These are phyloP conservation scores for Apoda limacodes DNA, from an alignment of 2,888 invertebrate species.

Conservation along the genomic window DNA sequence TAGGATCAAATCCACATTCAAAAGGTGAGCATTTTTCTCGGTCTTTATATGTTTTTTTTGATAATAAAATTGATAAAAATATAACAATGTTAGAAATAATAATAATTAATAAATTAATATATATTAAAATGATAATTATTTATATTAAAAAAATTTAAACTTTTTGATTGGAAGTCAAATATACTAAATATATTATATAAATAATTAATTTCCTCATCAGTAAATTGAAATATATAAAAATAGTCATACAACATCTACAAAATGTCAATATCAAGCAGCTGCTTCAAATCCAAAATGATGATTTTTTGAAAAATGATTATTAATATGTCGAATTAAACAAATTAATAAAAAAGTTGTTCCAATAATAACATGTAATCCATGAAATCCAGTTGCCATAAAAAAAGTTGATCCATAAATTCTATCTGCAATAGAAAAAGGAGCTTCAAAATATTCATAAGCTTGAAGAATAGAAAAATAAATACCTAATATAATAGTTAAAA, in stretches of 20 bases:
- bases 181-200: slow-evolving; percentile 78
- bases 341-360: slow-evolving; percentile 40
- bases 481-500: slow-evolving; percentile 40
- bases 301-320: slow-evolving; percentile 39
- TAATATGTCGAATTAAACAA: slow-evolving; percentile 42
- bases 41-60: slow-evolving; percentile 69
- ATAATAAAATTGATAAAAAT: slow-evolving; percentile 56
- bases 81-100: slow-evolving; percentile 58
- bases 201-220: slow-evolving; percentile 75
- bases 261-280: slow-evolving; percentile 54
- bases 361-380: slow-evolving; percentile 79
- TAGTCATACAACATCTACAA: slow-evolving; percentile 48
- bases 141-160: slow-evolving; percentile 70
- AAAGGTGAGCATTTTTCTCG: slow-evolving; percentile 76
- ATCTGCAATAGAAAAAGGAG: slow-evolving; percentile 48
- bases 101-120: slow-evolving; percentile 39
- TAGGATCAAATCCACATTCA: too few relatives aligned
- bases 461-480: slow-evolving; percentile 76
- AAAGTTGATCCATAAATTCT: slow-evolving; percentile 77
- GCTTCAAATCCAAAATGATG: slow-evolving; percentile 53
- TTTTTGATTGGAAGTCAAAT: slow-evolving; percentile 79
- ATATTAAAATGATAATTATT: slow-evolving; percentile 62
- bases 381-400: slow-evolving; percentile 80
- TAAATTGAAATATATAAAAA: slow-evolving; percentile 71
- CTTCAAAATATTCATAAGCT: slow-evolving; percentile 76